Conservation (phyloP, 1,140 invertebrate species). For the Macrotrachela quadricornifera region DNA sequence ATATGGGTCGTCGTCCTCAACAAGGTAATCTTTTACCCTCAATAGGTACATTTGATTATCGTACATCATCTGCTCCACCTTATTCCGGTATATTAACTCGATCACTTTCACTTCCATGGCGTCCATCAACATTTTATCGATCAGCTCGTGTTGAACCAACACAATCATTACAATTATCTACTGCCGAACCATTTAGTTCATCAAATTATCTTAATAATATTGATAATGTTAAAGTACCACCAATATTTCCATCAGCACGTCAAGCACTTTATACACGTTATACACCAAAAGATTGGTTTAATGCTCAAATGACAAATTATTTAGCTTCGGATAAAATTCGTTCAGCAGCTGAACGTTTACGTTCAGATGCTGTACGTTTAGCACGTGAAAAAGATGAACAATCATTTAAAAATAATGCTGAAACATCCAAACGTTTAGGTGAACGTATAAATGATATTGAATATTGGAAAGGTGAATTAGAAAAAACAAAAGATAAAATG, state of each 20-base stretch:
- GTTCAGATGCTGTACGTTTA: slow-evolving; percentile 24
- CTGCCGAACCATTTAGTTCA: slow-evolving; percentile 20
- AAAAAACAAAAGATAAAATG: slow-evolving; percentile 60
- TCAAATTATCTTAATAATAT: slow-evolving; percentile 10
- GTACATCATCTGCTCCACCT: slow-evolving; percentile 13
- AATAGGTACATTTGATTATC: slow-evolving; percentile 4
- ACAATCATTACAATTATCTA: slow-evolving; percentile 13
- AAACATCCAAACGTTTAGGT: slow-evolving; percentile 35
- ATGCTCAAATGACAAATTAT: slow-evolving; percentile 59
- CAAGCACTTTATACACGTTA: slow-evolving; percentile 39
- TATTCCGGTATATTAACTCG: slow-evolving; percentile 21
- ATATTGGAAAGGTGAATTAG: slow-evolving; percentile 73
- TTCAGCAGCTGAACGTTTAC: slow-evolving; percentile 23
- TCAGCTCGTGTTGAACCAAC: no score
- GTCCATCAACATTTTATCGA: slow-evolving; percentile 16
- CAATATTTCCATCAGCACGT: slow-evolving; percentile 27
- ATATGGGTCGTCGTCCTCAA: slow-evolving; percentile 16
- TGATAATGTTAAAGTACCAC: slow-evolving; percentile 17
- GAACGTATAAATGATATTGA: slow-evolving; percentile 72
- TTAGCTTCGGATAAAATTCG: slow-evolving; percentile 48
- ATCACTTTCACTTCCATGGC: slow-evolving; percentile 28
- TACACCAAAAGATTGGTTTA: slow-evolving; percentile 70
- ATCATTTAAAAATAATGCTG: slow-evolving; percentile 25
- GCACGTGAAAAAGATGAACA: slow-evolving; percentile 30
- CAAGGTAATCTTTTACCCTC: slow-evolving; percentile 3